Conservation (phyloP, 2,797 vertebrate genomes). For the Pseudocheirus occidentalis region DNA sequence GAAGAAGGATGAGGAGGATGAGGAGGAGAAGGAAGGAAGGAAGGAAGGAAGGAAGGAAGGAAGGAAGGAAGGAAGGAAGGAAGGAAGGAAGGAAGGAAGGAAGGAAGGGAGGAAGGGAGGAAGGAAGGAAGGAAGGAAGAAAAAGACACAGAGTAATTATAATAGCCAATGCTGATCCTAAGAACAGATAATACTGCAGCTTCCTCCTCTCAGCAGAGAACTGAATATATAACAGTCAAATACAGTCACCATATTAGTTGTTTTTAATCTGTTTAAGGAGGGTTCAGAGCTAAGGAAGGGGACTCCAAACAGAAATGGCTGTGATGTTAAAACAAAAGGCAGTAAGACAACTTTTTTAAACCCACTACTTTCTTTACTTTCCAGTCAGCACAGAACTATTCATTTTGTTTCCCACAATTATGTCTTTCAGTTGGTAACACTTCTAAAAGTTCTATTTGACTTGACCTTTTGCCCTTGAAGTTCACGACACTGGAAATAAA, state of each 20-base stretch:
- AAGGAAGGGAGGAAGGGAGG: too few relatives aligned
- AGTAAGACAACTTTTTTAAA: neutral
- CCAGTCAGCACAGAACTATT: neutral
- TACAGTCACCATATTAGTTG: neutral
- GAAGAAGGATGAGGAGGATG: neutral
- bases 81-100: fast-evolving
- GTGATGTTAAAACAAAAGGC: neutral
- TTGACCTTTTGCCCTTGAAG: neutral
- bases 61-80: neutral
- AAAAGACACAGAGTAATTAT: neutral
- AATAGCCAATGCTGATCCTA: neutral
- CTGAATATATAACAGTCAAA: neutral
- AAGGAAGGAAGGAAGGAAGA: neutral
- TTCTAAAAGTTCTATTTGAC: neutral
- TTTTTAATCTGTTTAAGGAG: neutral
- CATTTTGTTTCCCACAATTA: neutral
- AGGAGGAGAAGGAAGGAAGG: too few relatives aligned
- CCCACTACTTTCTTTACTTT: neutral
- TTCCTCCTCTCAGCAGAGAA: neutral
- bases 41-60: too few relatives aligned
- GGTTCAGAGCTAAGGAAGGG: neutral
- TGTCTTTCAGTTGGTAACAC: neutral
- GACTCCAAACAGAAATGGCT: neutral
- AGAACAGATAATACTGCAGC: neutral
- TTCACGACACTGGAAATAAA: neutral